Conservation (phyloP, 2,888 invertebrate genomes). For the Chaitophorus viminalis region DNA sequence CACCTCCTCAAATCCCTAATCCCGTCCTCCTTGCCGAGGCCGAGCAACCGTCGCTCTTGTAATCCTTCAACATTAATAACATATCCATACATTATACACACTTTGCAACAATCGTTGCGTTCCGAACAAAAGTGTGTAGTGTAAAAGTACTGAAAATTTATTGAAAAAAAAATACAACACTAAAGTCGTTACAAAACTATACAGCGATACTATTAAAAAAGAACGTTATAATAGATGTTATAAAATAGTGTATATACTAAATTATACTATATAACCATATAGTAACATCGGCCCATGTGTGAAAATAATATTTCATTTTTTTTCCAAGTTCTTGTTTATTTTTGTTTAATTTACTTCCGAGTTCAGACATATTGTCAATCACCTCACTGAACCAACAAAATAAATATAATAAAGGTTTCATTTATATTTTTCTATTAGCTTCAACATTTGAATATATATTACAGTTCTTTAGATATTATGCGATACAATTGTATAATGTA, state of each 20-base stretch:
- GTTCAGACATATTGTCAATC: no score
- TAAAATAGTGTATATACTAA: no score
- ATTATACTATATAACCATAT: no score
- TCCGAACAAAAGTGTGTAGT: not conserved
- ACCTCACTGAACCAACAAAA: no score
- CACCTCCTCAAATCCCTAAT: not conserved
- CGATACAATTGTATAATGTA: no score
- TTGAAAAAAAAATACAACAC: not conserved
- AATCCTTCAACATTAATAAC: constrained; percentile 54
- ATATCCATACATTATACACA: not conserved
- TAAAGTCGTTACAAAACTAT: not conserved
- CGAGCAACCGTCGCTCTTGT: constrained; percentile 26
- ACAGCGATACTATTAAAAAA: not conserved
- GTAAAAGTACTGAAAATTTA: not conserved
- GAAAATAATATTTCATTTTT: not conserved
- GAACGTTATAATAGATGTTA: no score
- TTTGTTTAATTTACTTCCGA: not conserved
- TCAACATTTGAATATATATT: no score
- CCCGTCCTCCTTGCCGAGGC: not conserved
- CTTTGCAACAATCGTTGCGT: not conserved
- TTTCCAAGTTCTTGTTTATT: not conserved
- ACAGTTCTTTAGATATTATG: no score
- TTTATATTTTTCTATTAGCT: no score
- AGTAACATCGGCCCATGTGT: no score
- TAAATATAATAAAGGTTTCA: not conserved